phyloP scores from a whole-genome alignment of 1,140 invertebrate species.

The Brachionus koreanus region DNA sequence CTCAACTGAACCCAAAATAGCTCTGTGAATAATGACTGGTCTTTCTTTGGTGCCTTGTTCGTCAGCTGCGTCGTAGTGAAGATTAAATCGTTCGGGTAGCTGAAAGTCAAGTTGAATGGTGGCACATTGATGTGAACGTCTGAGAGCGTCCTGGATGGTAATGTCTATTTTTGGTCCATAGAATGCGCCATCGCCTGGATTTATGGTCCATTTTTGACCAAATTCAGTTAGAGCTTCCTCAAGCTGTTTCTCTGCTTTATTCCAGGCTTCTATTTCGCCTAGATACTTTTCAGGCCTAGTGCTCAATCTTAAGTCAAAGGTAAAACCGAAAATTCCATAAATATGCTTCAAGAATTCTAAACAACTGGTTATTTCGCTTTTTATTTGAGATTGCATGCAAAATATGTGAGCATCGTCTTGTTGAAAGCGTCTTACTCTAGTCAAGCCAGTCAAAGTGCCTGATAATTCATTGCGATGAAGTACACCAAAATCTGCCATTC shows the following conservation, averaged over 20 bases:
- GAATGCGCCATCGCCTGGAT: constrained; percentile 90
- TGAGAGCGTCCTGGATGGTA: constrained; percentile 87
- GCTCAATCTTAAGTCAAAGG: constrained; percentile 82
- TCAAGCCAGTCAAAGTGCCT: constrained; percentile 88
- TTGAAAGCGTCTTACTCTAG: constrained; percentile 89
- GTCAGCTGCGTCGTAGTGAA: constrained; percentile 67
- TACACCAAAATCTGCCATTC: constrained; percentile 95
- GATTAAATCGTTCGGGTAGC: constrained; percentile 82
- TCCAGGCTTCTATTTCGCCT: constrained; percentile 82
- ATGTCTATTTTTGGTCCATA: constrained; percentile 99
- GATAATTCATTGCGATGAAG: constrained; percentile 92
- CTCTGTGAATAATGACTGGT: constrained; percentile 96
- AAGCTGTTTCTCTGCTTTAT: constrained; percentile 65
- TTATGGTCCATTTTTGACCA: constrained; percentile 79
- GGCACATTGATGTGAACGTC: constrained; percentile 84
- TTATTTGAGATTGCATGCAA: constrained; percentile 83
- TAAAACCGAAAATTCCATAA: constrained; percentile 89
- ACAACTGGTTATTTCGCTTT: constrained; percentile 74
- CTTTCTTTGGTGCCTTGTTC: constrained; percentile 73
- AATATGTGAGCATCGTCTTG: constrained; percentile 99
- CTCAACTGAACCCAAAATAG: constrained; percentile 93
- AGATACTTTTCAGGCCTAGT: constrained; percentile 92
- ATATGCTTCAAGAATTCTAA: constrained; percentile 81
- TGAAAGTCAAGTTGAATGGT: constrained; percentile 99
- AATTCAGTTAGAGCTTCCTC: constrained; percentile 78